Conservation (phyloP, 1,140 invertebrate genomes). For the Heterodera schachtii region DNA sequence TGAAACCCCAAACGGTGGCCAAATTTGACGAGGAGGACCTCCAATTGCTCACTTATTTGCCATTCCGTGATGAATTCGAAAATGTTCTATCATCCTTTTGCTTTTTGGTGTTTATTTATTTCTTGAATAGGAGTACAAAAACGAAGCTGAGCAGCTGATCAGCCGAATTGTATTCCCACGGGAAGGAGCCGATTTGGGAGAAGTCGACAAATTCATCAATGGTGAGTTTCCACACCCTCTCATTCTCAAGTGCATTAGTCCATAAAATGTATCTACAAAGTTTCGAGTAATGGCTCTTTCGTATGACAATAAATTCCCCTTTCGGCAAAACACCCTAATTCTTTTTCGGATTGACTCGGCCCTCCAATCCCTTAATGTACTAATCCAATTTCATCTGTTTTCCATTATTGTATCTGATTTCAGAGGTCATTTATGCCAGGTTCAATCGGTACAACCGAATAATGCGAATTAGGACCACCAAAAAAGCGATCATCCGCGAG, state of each 20-base stretch:
- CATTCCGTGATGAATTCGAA: slow-evolving; percentile 39
- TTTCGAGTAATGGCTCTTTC: no score
- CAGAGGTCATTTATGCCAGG: slow-evolving; percentile 29
- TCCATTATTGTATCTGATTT: background rate
- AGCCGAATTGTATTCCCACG: slow-evolving; percentile 30
- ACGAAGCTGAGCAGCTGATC: slow-evolving; percentile 39
- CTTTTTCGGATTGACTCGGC: no score
- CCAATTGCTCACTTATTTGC: slow-evolving; percentile 34
- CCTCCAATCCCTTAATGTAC: no score
- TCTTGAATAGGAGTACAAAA: slow-evolving; percentile 34
- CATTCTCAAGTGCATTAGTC: no score
- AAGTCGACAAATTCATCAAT: slow-evolving; percentile 34
- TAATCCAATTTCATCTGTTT: no score
- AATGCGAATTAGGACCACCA: slow-evolving; percentile 26
- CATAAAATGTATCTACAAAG: background rate
- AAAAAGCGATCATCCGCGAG: slow-evolving; percentile 31
- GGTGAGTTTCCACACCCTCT: background rate
- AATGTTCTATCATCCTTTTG: background rate
- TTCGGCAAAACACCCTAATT: no score
- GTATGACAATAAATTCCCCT: no score
- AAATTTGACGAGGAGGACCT: slow-evolving; percentile 42
- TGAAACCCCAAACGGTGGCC: slow-evolving; percentile 24
- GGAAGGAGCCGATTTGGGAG: slow-evolving; percentile 19
- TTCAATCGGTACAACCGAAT: slow-evolving; percentile 39
- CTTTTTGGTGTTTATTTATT: slow-evolving; percentile 6